These are phyloP conservation scores for Scaptomyza graminum DNA, from an alignment of 1,140 invertebrate genomes.

Conservation along the genomic window DNA sequence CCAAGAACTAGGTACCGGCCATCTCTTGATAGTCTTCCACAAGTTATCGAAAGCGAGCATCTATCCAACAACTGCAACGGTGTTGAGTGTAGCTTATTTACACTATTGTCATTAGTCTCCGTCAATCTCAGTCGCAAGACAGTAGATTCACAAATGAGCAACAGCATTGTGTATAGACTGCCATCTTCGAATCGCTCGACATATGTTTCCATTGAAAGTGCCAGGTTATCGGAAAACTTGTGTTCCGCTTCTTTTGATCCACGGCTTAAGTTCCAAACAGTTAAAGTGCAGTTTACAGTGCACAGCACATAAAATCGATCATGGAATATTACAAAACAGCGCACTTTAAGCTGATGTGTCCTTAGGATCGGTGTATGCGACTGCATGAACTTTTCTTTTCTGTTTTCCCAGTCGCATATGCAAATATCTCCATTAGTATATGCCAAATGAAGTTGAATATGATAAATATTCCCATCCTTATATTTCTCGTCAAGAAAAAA, in stretches of 20 bases:
- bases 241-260: constrained; percentile 21
- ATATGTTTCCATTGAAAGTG: constrained; percentile 34
- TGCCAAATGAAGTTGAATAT: constrained; percentile 60
- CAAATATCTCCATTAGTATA: constrained; percentile 57
- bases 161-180: constrained; percentile 19
- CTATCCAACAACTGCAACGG: constrained; percentile 27
- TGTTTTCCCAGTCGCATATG: constrained; percentile 52
- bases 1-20: constrained; percentile 68
- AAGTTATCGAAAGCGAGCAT: constrained; percentile 49
- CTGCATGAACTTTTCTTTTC: constrained; percentile 40
- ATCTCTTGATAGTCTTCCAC: constrained; percentile 59
- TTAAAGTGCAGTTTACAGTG: constrained; percentile 27
- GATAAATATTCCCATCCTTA: not conserved
- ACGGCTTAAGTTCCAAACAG: constrained; percentile 51
- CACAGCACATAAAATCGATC: constrained; percentile 58
- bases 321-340: constrained; percentile 40
- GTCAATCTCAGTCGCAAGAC: constrained; percentile 44
- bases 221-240: constrained; percentile 16
- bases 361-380: constrained; percentile 32
- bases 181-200: constrained; percentile 29
- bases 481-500: constrained; percentile 55
- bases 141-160: constrained; percentile 55
- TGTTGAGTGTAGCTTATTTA: constrained; percentile 8
- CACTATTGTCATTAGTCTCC: not conserved
- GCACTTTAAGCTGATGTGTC: constrained; percentile 31